These are phyloP conservation scores for Melanotaenia duboulayi DNA, from an alignment of 2,113 vertebrate genomes.

Conservation along the genomic window DNA sequence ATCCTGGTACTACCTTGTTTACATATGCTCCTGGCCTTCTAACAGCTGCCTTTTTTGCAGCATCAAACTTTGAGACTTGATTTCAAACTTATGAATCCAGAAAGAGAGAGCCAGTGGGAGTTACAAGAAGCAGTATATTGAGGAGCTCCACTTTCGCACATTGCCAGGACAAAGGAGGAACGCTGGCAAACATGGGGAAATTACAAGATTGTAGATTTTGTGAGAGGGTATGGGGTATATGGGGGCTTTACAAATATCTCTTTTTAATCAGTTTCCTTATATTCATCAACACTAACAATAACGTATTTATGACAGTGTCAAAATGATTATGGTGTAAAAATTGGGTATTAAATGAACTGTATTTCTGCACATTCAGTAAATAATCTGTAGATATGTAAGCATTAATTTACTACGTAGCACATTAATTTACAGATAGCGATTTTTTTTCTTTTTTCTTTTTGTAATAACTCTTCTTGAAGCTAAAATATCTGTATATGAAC, in stretches of 20 bases:
- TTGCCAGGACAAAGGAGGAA: slow-evolving; percentile 26
- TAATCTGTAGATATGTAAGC: slow-evolving; percentile 42
- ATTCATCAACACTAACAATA: slow-evolving; percentile 46
- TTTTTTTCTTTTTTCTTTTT: no score
- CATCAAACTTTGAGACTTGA: slow-evolving; percentile 52
- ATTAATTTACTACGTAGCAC: slow-evolving; percentile 25
- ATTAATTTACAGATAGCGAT: neutral
- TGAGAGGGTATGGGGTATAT: slow-evolving; percentile 9
- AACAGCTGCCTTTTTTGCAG: slow-evolving; percentile 63
- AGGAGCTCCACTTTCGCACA: slow-evolving; percentile 30
- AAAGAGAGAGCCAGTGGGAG: slow-evolving; percentile 36
- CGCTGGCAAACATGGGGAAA: slow-evolving; percentile 18
- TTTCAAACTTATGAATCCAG: slow-evolving; percentile 59
- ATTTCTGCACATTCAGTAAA: slow-evolving; percentile 56
- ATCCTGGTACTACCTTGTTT: slow-evolving; percentile 66
- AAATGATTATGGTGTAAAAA: slow-evolving; percentile 22
- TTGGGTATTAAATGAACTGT: slow-evolving; percentile 46
- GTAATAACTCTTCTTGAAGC: neutral
- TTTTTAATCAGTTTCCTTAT: slow-evolving; percentile 25
- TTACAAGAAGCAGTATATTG: slow-evolving; percentile 15
- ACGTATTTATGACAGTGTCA: slow-evolving; percentile 55
- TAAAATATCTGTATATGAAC: slow-evolving; percentile 12
- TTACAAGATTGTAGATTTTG: slow-evolving; percentile 20
- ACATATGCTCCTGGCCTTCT: slow-evolving; percentile 64
- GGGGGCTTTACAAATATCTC: slow-evolving; percentile 34